These are phyloP conservation scores for Hafferia zeledoni DNA, from an alignment of 2,797 vertebrate species.

Conservation along the genomic window DNA sequence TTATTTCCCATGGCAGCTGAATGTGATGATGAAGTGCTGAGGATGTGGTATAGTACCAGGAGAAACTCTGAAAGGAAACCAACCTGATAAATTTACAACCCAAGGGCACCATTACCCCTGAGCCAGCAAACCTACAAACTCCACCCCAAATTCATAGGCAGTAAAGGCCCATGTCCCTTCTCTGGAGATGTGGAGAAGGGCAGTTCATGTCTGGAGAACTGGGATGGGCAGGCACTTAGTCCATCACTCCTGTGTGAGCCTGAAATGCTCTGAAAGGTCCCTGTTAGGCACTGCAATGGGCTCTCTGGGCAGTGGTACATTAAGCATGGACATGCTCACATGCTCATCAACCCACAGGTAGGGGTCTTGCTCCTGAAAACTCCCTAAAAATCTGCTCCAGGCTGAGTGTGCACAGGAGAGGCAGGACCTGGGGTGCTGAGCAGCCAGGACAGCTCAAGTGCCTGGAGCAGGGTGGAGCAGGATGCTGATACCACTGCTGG, in stretches of 20 bases:
- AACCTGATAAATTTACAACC: not conserved
- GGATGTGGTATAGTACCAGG: not conserved
- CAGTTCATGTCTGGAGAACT: accelerated
- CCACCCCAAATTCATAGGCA: not conserved
- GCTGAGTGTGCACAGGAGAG: not conserved
- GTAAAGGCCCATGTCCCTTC: not conserved
- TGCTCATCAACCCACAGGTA: not conserved
- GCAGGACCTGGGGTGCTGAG: not conserved
- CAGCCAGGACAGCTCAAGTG: not conserved
- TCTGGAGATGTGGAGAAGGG: not conserved
- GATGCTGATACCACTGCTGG: not conserved
- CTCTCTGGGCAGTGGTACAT: not conserved
- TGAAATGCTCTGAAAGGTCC: not conserved
- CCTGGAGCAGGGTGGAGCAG: not conserved
- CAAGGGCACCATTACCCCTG: not conserved
- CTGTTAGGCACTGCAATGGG: not conserved
- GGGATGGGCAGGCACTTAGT: not conserved
- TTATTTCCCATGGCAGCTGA: not conserved
- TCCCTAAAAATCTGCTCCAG: not conserved
- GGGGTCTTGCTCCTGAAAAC: not conserved
- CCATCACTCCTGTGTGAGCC: not conserved
- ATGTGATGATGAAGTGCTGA: not conserved
- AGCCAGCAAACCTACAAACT: not conserved
- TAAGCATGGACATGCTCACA: accelerated
- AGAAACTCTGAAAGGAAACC: not conserved